These are phyloP conservation scores for Liopterus haemorrhoidalis DNA, from an alignment of 2,888 invertebrate species.

Conservation along the genomic window DNA sequence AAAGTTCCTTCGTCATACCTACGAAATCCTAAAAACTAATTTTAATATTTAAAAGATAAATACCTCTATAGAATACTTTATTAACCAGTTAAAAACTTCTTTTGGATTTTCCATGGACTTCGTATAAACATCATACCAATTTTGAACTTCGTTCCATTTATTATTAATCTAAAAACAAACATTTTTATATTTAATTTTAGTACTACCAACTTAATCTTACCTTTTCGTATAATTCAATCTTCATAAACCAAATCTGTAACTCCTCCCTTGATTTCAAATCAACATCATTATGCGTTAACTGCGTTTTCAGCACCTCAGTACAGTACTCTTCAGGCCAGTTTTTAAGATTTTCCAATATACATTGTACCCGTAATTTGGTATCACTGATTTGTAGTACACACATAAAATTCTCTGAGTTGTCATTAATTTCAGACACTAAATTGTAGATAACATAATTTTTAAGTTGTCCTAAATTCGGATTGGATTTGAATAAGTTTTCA, in stretches of 20 bases:
- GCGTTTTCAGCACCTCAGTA: constrained; percentile 48
- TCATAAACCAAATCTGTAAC: constrained; percentile 54
- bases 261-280: constrained; percentile 37
- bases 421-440: constrained; percentile 51
- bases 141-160: too few relatives aligned
- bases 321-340: constrained; percentile 55
- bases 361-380: constrained; percentile 48
- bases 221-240: constrained; percentile 59
- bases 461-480: constrained; percentile 51
- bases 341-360: constrained; percentile 51
- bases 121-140: constrained; percentile 57
- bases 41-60: constrained; percentile 12
- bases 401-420: constrained; percentile 48
- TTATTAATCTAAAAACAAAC: constrained; percentile 50
- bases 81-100: constrained; percentile 29
- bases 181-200: constrained; percentile 8
- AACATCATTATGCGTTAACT: constrained; percentile 47
- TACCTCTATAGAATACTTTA: constrained; percentile 47
- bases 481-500: constrained; percentile 50
- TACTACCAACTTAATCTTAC: constrained; percentile 40
- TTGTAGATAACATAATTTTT: constrained; percentile 56
- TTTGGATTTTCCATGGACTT: constrained; percentile 51
- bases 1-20: too few relatives aligned
- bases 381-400: constrained; percentile 52
- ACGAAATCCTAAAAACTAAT: too few relatives aligned